Evolutionary conservation across 2,888 invertebrate species (phyloP).

Genomic region (Ptycholaimellus sp.): DNA sequence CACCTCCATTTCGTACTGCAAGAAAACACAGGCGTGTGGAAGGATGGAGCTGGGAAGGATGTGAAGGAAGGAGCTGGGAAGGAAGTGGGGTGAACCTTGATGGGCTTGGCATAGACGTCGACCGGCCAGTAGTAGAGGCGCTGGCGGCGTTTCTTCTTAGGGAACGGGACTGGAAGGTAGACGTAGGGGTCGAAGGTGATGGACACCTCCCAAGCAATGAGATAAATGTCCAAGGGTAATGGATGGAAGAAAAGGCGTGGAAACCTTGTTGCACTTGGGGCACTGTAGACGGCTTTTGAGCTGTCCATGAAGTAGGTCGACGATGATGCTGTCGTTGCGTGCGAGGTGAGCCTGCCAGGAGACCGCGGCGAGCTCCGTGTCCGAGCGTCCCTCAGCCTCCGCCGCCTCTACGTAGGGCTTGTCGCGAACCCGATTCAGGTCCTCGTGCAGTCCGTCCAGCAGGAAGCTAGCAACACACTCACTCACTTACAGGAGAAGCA

Average conservation of each 20-base stretch:
- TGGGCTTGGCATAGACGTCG: slow-evolving; percentile 27
- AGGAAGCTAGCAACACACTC: slow-evolving; percentile 33
- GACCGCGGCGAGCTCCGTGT: slow-evolving; percentile 31
- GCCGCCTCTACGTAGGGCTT: slow-evolving; percentile 28
- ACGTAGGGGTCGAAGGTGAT: slow-evolving; percentile 35
- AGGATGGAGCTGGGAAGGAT: too few species aligned
- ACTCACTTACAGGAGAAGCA: slow-evolving; percentile 33
- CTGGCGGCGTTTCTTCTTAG: slow-evolving; percentile 25
- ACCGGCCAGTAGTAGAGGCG: slow-evolving; percentile 29
- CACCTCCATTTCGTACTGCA: too few species aligned
- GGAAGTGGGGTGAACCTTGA: too few species aligned
- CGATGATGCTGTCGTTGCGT: slow-evolving; percentile 33
- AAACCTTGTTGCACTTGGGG: slow-evolving; percentile 28
- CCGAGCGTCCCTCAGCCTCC: slow-evolving; percentile 28
- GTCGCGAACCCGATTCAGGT: slow-evolving; percentile 27
- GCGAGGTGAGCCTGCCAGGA: slow-evolving; percentile 32
- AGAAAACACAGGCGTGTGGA: too few species aligned
- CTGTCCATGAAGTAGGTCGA: slow-evolving; percentile 35
- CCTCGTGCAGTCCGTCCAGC: slow-evolving; percentile 29
- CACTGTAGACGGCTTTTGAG: slow-evolving; percentile 34
- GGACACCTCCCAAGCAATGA: slow-evolving; percentile 27
- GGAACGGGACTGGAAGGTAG: slow-evolving; percentile 32
- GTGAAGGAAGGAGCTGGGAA: too few species aligned
- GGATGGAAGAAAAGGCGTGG: too few species aligned
- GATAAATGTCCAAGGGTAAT: too few species aligned